Evolutionary conservation across 2,888 invertebrate genomes (phyloP), one percentile per base, ranked within the genome.

Genomic region (Agrypnus murinus): DNA sequence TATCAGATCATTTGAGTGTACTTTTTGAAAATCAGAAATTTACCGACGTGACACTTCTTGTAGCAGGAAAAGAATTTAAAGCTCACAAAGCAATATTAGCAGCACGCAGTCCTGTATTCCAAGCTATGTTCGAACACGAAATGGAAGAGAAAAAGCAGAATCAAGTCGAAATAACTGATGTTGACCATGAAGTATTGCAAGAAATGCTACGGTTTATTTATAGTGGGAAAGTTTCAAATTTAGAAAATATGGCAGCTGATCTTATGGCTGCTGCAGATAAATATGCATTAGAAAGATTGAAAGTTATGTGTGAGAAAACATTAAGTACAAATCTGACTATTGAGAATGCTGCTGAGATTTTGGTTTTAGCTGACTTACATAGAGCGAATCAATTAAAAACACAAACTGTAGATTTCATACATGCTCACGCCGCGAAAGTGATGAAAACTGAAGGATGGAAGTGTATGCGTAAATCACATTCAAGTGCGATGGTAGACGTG

Each of bases 151-250:
- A n/a, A n/a, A n/a, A n/a, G n/a, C n/a, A n/a, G n/a, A n/a, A n/a
- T n/a, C n/a, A n/a, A n/a, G n/a, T n/a, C n/a, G n/a, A n/a, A 82
- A 96, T 96, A 83, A 95, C 95, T 64, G 99, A 99, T 86, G 97
- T 99, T 57, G 99, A 99, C 86, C 96, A 97, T 85, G 99, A 99
- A 86, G 99, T 99, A 74, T 89, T 99, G 84, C 87, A 95, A 77
- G 99, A 99, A 88, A 98, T 99, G 97, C 87, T 99, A 76, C 92
- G 97, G 80, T 99, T 98, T 88, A 98, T 99, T 79, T 99, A 99
- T 86, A 99, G 99, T 67, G 99, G 98, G 73, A 95, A 96, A 84
- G 95, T 95, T 80, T 93, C 96, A 65, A 97, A 97, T 86, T 90
- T 99, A 79, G 98, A 98, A 86, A 97, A 97, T 87, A 97, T 98